These are phyloP conservation scores for Acrocephalus scirpaceus DNA, from an alignment of 2,797 vertebrate species.

Conservation along the genomic window DNA sequence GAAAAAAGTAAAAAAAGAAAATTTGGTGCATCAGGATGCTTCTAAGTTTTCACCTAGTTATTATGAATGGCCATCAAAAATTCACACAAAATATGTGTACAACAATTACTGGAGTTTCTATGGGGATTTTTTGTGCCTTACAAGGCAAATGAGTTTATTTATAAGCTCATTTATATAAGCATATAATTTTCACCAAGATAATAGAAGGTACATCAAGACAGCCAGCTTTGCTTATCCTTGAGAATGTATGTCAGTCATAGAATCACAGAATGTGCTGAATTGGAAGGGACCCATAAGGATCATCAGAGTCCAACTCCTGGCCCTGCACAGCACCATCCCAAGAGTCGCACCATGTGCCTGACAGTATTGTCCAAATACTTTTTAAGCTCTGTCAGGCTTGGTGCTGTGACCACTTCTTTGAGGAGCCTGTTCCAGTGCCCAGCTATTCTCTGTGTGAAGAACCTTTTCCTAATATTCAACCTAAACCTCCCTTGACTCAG, in stretches of 20 bases:
- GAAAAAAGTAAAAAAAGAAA: not conserved
- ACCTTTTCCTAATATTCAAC: too few species aligned
- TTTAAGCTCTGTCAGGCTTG: not conserved
- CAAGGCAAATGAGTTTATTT: not conserved
- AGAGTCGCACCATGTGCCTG: rapidly evolving
- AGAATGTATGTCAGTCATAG: not conserved
- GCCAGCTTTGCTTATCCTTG: not conserved
- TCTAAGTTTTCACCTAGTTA: not conserved
- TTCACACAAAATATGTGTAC: not conserved
- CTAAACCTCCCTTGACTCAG: not conserved
- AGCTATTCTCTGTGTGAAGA: not conserved
- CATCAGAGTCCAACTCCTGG: not conserved
- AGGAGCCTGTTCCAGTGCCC: not conserved
- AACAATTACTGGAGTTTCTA: not conserved
- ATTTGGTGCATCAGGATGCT: not conserved
- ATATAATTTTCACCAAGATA: not conserved
- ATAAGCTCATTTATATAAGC: too few species aligned
- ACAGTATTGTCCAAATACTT: not conserved
- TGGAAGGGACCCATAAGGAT: not conserved
- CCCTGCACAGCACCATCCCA: not conserved
- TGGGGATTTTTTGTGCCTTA: not conserved
- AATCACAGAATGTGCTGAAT: not conserved
- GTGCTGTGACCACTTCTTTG: not conserved
- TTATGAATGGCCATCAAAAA: not conserved
- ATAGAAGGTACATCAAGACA: not conserved